phyloP scores from a whole-genome alignment of 1,140 invertebrate genomes.

The Homalodisca vitripennis region DNA sequence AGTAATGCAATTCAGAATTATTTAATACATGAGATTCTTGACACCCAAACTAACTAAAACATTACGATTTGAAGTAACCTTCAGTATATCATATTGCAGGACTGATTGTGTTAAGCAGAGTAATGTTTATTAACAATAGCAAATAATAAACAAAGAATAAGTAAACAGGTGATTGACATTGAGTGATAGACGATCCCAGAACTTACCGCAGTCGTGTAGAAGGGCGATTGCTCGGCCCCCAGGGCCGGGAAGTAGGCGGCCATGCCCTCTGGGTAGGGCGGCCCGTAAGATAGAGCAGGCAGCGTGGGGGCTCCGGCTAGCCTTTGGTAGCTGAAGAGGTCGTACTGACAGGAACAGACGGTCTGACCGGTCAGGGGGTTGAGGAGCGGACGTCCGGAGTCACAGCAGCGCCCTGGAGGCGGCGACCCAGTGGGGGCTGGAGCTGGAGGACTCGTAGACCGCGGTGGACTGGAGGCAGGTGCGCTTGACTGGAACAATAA shows the following conservation, averaged over 20 bases:
- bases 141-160: too few species aligned
- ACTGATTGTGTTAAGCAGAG: too few species aligned
- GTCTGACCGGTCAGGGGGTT: conserved; percentile 90
- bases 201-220: conserved; percentile 80
- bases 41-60: too few species aligned
- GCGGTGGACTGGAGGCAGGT: conserved; percentile 28
- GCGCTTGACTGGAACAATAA: conserved; percentile 37
- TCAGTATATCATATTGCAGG: too few species aligned
- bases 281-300: conserved; percentile 80
- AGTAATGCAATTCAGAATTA: too few species aligned
- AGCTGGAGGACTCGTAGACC: conserved; percentile 21
- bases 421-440: conserved; percentile 43
- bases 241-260: conserved; percentile 79
- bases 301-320: conserved; percentile 68
- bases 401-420: conserved; percentile 72
- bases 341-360: conserved; percentile 86
- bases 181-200: too few species aligned
- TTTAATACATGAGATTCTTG: too few species aligned
- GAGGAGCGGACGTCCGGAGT: conserved; percentile 86
- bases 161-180: too few species aligned
- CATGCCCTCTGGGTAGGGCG: conserved; percentile 59
- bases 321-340: conserved; percentile 52
- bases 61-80: too few species aligned
- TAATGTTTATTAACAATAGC: too few species aligned
- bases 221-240: conserved; percentile 75